phyloP scores from a whole-genome alignment of 2,888 invertebrate genomes.

The Dryomyza anilis region DNA sequence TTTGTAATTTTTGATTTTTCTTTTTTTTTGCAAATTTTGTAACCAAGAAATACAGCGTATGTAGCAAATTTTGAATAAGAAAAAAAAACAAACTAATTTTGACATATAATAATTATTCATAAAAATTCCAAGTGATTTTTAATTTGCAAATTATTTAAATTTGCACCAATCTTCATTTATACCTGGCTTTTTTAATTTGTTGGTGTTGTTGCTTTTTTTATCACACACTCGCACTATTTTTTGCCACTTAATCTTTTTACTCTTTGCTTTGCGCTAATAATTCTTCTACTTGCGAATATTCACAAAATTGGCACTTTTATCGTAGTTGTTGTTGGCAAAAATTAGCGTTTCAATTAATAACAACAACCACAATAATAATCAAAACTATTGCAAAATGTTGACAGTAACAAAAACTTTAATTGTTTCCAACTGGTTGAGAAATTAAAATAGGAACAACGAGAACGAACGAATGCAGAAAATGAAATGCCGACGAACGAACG shows the following conservation, averaged over 20 bases:
- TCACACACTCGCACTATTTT: neutral
- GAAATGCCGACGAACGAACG: slow-evolving; percentile 39
- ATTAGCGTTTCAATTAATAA: neutral
- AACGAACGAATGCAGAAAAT: slow-evolving; percentile 41
- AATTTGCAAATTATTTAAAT: too few relatives aligned
- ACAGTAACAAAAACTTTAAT: slow-evolving; percentile 19
- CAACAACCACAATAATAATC: slow-evolving; percentile 4
- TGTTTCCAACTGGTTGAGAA: slow-evolving; percentile 18
- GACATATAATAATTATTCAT: neutral
- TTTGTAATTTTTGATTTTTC: slow-evolving; percentile 23
- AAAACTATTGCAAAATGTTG: neutral
- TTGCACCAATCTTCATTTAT: neutral
- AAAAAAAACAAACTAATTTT: neutral
- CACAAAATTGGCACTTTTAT: too few relatives aligned
- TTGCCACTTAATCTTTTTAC: neutral
- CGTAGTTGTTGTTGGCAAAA: too few relatives aligned
- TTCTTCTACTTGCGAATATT: too few relatives aligned
- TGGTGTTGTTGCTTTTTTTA: too few relatives aligned
- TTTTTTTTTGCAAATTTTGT: slow-evolving; percentile 35
- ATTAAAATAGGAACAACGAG: slow-evolving; percentile 32
- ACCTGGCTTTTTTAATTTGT: too few relatives aligned
- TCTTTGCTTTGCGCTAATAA: too few relatives aligned
- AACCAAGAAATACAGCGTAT: slow-evolving; percentile 30
- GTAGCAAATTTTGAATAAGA: too few relatives aligned
- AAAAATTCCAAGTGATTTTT: neutral